Evolutionary conservation across 2,888 invertebrate species (phyloP).

Genomic region (Ecliptopera silaceata): DNA sequence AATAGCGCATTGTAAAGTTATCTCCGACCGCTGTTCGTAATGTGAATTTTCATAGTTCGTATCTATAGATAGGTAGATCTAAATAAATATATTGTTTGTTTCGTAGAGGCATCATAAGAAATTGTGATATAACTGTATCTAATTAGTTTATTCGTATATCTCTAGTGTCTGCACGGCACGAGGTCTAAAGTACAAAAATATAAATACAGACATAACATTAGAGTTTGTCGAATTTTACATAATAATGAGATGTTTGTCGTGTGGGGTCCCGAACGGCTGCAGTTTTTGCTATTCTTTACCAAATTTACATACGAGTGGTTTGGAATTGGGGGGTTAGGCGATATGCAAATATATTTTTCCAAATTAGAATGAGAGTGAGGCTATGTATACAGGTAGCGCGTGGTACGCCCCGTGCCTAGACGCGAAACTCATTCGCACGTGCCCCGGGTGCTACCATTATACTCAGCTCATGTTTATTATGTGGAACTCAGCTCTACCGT

Average conservation of each 20-base stretch:
- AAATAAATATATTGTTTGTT: conserved; percentile 78
- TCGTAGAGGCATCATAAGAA: conserved; percentile 80
- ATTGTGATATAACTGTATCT: conserved; percentile 82
- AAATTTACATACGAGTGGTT: conserved; percentile 76
- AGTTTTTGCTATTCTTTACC: conserved; percentile 68
- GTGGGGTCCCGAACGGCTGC: conserved; percentile 74
- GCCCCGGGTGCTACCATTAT: conserved; percentile 67
- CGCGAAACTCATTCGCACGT: conserved; percentile 63
- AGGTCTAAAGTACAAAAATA: conserved; percentile 68
- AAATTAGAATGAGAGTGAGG: conserved; percentile 62
- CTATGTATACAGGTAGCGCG: conserved; percentile 53
- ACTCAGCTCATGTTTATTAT: conserved; percentile 56
- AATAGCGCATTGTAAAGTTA: conserved; percentile 71
- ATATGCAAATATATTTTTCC: conserved; percentile 81
- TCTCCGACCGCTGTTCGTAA: conserved; percentile 65
- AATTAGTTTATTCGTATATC: conserved; percentile 70
- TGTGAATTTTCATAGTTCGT: conserved; percentile 63
- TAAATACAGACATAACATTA: conserved; percentile 76
- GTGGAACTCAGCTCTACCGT: conserved; percentile 62
- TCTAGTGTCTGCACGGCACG: conserved; percentile 55
- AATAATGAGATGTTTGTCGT: conserved; percentile 65
- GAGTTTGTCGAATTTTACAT: conserved; percentile 69
- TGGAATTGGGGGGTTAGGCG: conserved; percentile 76
- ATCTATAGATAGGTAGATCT: conserved; percentile 63
- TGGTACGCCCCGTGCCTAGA: conserved; percentile 43